Base-by-base conservation (phyloP, 1,140 invertebrate genomes). In the Paraescarpia echinospica region DNA sequence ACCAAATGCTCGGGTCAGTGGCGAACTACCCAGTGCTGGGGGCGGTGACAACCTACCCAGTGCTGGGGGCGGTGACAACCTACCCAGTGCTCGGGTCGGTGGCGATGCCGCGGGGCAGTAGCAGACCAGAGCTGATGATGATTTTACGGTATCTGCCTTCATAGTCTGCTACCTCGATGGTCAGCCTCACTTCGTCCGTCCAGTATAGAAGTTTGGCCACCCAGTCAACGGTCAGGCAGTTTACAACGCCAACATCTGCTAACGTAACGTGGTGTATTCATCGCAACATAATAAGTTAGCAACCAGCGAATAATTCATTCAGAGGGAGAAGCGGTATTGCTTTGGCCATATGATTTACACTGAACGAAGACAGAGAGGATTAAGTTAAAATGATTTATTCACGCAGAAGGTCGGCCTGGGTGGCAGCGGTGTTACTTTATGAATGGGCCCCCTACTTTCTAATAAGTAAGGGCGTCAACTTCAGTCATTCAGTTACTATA, bases 161-260 rank as follows among this genome's bases (percentile, higher is more conserved):
- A 22, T 90, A 90, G 35, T 34, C 34, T 90, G 90, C 90, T 22
- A 41, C 90, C 4, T 90, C 90, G 18, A 90, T 90, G 14, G 35
- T 34, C 90, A 35, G 90, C 18, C 18, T 12, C 4, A 4, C 4
- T 41, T 90, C 90, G 90, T 90, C 90, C n/a, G 90, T n/a, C 90
- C 90, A 90, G 90, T 90, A 90, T 1, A 90, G 90, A 34, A n/a
- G 18, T 41, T 41, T 34, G 34, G 90, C 34, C 27, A 41, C 27
- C 90, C 90, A 90, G 90, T 90, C 90, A 33, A 90, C 90, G 27
- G 90, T 1, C 90, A 90, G n/a, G 90, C 90, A 34, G 35, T 90
- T 90, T n/a, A 90, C 90, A 27, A 90, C 27, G 90, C 90, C 90
- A 34, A 90, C n/a, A 33, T 90, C 90, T 90, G 90, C 90, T 4